Evolutionary conservation across 2,113 vertebrate genomes (phyloP).

Genomic region (Spea multiplicata): DNA sequence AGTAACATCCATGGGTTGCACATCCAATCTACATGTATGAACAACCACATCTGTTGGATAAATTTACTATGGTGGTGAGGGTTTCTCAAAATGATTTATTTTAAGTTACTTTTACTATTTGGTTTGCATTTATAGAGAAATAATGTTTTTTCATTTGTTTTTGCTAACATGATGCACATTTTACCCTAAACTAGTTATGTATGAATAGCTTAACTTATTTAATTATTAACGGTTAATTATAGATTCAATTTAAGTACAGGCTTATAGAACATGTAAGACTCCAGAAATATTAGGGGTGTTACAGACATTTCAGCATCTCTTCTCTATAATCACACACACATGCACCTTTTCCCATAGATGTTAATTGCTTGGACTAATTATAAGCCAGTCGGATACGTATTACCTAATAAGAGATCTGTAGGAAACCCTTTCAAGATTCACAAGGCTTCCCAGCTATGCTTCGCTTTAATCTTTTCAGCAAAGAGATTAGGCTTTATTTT

Average conservation of each 20-base stretch:
- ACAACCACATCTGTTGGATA: too few species aligned
- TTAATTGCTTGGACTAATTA: constrained; percentile 35
- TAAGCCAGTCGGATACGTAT: constrained; percentile 11
- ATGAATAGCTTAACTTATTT: too few species aligned
- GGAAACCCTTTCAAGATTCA: constrained; percentile 14
- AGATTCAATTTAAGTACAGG: constrained; percentile 8
- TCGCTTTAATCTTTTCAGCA: constrained; percentile 18
- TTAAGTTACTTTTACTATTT: too few species aligned
- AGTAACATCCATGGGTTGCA: too few species aligned
- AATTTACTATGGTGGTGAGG: too few species aligned
- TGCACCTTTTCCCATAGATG: constrained; percentile 7
- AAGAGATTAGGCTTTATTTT: not conserved
- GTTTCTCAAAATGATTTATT: too few species aligned
- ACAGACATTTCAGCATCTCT: constrained; percentile 11
- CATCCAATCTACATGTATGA: too few species aligned
- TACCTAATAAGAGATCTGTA: constrained; percentile 29
- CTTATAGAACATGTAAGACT: constrained; percentile 10
- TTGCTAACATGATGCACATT: too few species aligned
- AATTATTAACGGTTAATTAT: too few species aligned
- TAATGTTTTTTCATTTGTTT: too few species aligned
- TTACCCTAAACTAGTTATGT: too few species aligned
- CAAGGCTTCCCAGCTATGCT: not conserved
- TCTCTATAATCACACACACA: constrained; percentile 8
- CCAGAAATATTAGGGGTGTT: constrained; percentile 9
- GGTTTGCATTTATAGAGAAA: too few species aligned